Base-by-base conservation (phyloP, 1,140 invertebrate genomes). In the Panagrolaimus sp. region DNA sequence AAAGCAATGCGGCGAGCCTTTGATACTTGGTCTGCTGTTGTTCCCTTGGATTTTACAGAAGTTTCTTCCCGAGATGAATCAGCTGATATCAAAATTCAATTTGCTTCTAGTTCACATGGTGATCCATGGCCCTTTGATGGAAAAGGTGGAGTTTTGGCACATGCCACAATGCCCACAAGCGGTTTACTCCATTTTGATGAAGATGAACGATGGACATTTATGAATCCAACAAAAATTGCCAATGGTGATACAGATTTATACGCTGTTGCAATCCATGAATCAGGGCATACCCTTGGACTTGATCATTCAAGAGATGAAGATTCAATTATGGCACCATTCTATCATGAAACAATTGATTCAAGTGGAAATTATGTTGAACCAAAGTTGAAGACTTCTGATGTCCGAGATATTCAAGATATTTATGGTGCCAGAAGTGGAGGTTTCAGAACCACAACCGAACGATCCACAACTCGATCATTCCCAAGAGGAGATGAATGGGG, bases 271-370 rank as follows among this genome's bases (percentile, higher is more conserved):
- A 83, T 81, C 58, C 79, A 81, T 63, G 79, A 81, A 58, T 72
- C 14, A 10, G 71, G 71, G 1, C 71, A 73, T 52, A 72, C 45
- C 3, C 32, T 72, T 62, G 71, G 79, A 3, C 62, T 81, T 14
- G 52, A 63, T 24, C 79, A 81, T 64, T 76, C 79, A 0, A 63
- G 79, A 43, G 71, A 73, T n/a, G 79, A 81, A 55, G 71, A 74
- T 12, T 73, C 81, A 1, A 81, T 81, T n/a, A 81, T 81, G 79
- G 79, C 79, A 15, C 79, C 79, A 2, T 81, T 81, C 63, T 81
- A 81, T 65, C 79, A 81, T 17, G 72, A 74, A 55, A 74, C 72
- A 32, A 70, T 77, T 21, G 73, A 75, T 52, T 43, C 63, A 10
- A 72, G 24, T 44, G 73, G 74, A 0, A 67, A 65, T 43, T 75